These are phyloP conservation scores for Halictus rubicundus DNA, from an alignment of 1,140 invertebrate genomes.

Conservation along the genomic window DNA sequence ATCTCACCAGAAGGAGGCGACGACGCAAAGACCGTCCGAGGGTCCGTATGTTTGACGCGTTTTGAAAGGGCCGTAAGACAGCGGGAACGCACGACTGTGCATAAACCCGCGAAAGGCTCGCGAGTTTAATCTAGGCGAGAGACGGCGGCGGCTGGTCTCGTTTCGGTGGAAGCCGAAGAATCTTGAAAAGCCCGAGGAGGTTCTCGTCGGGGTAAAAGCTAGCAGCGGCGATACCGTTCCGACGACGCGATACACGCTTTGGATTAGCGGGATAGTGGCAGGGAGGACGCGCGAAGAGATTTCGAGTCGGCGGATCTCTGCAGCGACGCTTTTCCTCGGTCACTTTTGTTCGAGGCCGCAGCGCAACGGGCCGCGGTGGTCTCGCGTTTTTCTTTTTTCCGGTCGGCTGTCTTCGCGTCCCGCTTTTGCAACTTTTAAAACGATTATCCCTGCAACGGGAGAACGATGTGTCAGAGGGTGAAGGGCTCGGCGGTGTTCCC, in stretches of 20 bases:
- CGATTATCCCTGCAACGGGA: slow-evolving; percentile 24
- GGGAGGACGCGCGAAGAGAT: too few species aligned
- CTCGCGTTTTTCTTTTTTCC: background rate
- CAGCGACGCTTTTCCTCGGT: background rate
- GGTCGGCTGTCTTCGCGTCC: background rate
- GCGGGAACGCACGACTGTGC: background rate
- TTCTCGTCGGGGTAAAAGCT: background rate
- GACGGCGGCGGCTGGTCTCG: background rate
- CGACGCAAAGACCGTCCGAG: background rate
- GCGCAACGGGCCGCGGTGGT: background rate
- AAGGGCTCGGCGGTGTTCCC: slow-evolving; percentile 12
- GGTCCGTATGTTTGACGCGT: too few species aligned
- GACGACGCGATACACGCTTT: too few species aligned
- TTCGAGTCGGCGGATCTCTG: background rate
- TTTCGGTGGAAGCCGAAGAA: slow-evolving; percentile 11
- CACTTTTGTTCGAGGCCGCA: slow-evolving; percentile 1
- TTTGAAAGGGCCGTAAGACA: background rate
- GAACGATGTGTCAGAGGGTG: background rate
- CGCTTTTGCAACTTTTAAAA: slow-evolving; percentile 27
- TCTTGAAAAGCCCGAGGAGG: background rate
- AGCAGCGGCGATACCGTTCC: too few species aligned
- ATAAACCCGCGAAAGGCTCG: background rate
- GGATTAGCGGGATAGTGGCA: background rate
- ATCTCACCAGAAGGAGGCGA: too few species aligned
- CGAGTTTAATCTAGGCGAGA: slow-evolving; percentile 25